Evolutionary conservation across 2,888 invertebrate species (phyloP).

Genomic region (Ellobium chinense): DNA sequence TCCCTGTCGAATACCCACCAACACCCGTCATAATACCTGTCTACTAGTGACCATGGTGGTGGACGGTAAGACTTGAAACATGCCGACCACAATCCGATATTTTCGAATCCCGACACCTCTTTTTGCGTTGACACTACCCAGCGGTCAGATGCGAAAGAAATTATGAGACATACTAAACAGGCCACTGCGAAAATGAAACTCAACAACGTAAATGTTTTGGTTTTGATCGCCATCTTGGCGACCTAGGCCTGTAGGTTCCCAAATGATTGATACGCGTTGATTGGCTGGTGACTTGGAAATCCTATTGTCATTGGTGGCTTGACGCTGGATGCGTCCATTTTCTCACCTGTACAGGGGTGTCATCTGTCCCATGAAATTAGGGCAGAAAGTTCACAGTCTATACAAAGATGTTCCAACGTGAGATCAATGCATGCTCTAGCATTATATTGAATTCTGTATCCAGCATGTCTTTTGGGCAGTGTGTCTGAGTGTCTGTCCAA

Average conservation of each 20-base stretch:
- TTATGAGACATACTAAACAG: conserved; percentile 7
- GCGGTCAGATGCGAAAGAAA: conserved; percentile 32
- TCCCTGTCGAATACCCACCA: conserved; percentile 45
- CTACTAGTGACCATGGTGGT: conserved; percentile 20
- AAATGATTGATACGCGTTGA: conserved; percentile 1
- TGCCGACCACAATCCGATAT: conserved; percentile 37
- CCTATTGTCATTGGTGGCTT: background rate
- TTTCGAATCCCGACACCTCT: conserved; percentile 28
- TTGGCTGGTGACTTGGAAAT: background rate
- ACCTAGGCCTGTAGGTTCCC: background rate
- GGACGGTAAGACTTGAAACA: conserved; percentile 27
- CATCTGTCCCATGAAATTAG: no score
- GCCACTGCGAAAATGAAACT: background rate
- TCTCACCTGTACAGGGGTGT: background rate
- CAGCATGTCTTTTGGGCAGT: no score
- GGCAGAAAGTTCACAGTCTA: no score
- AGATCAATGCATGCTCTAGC: no score
- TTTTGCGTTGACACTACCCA: conserved; percentile 42
- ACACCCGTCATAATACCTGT: conserved; percentile 38
- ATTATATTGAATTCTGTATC: no score
- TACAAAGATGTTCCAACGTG: no score
- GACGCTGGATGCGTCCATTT: background rate
- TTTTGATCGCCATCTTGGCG: conserved; percentile 38
- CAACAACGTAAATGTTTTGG: conserved; percentile 25
- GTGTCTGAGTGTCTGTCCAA: no score